Percentiles rank a stretch among this genome's conserved stretches.
phyloP scores from a whole-genome alignment of 2,113 vertebrate genomes.

The Asarcornis scutulata region DNA sequence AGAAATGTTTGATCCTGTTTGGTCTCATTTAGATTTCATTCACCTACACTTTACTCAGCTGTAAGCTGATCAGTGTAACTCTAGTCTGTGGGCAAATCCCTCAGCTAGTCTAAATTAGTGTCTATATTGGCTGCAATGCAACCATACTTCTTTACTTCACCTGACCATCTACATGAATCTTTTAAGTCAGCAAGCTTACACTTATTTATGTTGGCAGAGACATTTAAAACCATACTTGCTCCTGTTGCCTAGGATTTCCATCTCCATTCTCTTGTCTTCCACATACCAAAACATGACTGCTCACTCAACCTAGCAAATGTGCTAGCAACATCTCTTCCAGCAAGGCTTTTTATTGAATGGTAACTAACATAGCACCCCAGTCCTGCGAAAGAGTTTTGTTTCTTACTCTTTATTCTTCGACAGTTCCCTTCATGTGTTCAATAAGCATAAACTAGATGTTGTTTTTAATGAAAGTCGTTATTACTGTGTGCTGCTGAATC shows the following conservation, averaged over 20 bases:
- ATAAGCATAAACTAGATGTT: background rate
- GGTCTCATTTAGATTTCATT: background rate
- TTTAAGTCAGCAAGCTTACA: background rate
- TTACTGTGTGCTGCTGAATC: background rate
- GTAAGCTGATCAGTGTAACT: background rate
- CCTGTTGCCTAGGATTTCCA: background rate
- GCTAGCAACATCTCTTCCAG: background rate
- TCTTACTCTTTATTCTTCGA: background rate
- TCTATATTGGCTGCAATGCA: background rate
- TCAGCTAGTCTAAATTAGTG: background rate
- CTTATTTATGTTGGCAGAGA: background rate
- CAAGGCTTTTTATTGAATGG: background rate
- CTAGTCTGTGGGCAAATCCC: background rate
- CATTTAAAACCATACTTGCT: rapidly evolving
- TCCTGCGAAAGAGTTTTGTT: background rate
- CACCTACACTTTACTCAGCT: background rate
- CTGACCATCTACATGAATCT: background rate
- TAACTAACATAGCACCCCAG: background rate
- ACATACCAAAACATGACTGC: background rate
- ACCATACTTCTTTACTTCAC: background rate
- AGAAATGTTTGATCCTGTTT: background rate
- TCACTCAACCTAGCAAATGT: background rate
- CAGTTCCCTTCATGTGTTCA: background rate
- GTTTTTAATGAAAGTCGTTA: background rate
- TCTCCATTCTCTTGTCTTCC: background rate